A percentile compares a stretch with the other conserved stretches of the same genome.
These are phyloP conservation scores for Haliclona indistincta DNA, from an alignment of 37 sponge, comb jelly and placozoan genomes.

Conservation along the genomic window DNA sequence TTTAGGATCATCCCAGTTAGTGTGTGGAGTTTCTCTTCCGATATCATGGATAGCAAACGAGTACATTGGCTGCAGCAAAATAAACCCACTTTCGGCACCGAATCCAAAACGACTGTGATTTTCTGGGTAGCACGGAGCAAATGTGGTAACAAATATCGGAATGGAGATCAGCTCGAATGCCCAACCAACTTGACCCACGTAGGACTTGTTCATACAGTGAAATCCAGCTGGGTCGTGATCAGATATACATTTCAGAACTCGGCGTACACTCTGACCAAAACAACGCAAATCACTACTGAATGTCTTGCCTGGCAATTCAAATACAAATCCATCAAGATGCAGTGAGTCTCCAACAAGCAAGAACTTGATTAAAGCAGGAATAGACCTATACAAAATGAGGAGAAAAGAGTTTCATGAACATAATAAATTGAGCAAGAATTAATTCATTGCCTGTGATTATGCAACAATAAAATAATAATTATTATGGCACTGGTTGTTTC, in stretches of 20 bases:
- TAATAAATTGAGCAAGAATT: background rate
- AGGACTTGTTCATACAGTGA: constrained; percentile 81
- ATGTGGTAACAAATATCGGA: constrained; percentile 77
- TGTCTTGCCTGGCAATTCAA: constrained; percentile 68
- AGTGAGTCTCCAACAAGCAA: constrained; percentile 37
- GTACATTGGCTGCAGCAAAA: constrained; percentile 86
- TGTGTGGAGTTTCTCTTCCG: constrained; percentile 73
- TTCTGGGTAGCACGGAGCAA: constrained; percentile 83
- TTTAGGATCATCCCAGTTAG: constrained; percentile 80
- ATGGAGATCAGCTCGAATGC: constrained; percentile 51
- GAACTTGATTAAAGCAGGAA: constrained; percentile 73
- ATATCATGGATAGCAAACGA: constrained; percentile 80
- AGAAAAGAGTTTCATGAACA: background rate
- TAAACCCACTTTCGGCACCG: constrained; percentile 59
- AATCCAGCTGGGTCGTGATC: constrained; percentile 65
- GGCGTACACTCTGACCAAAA: constrained; percentile 72
- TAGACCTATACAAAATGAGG: constrained; percentile 45
- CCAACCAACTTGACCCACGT: constrained; percentile 70
- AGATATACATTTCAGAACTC: constrained; percentile 69
- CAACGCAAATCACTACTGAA: constrained; percentile 51
- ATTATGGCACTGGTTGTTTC: too few relatives aligned
- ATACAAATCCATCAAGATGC: constrained; percentile 82
- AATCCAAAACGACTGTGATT: constrained; percentile 77
- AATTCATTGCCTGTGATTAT: too few relatives aligned
- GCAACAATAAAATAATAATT: too few relatives aligned